phyloP scores from a whole-genome alignment of 2,888 invertebrate genomes.

The Ischnura elegans region DNA sequence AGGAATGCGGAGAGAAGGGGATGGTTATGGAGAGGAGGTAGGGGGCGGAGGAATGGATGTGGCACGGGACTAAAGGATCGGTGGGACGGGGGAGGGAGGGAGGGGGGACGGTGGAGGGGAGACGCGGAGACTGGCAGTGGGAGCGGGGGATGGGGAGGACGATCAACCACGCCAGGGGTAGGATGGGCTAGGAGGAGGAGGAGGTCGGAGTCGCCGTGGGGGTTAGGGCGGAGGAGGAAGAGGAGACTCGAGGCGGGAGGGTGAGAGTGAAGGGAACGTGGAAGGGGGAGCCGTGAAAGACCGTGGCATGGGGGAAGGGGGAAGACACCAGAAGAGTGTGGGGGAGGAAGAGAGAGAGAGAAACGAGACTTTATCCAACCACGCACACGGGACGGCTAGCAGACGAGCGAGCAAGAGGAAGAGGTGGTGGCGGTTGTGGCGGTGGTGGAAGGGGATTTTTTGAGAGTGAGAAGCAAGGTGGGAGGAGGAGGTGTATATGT shows the following conservation, averaged over 20 bases:
- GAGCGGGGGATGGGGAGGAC: conserved; percentile 8
- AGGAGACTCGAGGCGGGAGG: neutral
- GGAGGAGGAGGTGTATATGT: neutral
- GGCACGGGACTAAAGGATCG: conserved; percentile 58
- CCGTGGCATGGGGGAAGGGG: neutral
- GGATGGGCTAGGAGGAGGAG: neutral
- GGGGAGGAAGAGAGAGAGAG: neutral
- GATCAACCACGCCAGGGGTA: conserved; percentile 1
- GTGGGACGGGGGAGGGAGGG: neutral
- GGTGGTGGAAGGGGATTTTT: conserved; percentile 39
- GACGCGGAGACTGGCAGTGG: conserved; percentile 31
- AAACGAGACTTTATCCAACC: conserved; percentile 63
- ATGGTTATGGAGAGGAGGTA: conserved; percentile 39
- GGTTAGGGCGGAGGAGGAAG: conserved; percentile 45
- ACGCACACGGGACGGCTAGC: conserved; percentile 66
- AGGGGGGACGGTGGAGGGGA: neutral
- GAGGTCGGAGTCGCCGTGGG: conserved; percentile 57
- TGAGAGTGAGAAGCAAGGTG: conserved; percentile 33
- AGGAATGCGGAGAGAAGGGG: conserved; percentile 54
- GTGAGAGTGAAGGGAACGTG: neutral
- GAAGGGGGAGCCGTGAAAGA: neutral
- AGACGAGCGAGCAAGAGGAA: conserved; percentile 41
- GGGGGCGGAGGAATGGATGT: conserved; percentile 60
- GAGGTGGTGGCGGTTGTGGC: neutral
- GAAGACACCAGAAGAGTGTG: neutral